Conservation (phyloP, 2,888 invertebrate genomes). For the Ditula angustiorana region DNA sequence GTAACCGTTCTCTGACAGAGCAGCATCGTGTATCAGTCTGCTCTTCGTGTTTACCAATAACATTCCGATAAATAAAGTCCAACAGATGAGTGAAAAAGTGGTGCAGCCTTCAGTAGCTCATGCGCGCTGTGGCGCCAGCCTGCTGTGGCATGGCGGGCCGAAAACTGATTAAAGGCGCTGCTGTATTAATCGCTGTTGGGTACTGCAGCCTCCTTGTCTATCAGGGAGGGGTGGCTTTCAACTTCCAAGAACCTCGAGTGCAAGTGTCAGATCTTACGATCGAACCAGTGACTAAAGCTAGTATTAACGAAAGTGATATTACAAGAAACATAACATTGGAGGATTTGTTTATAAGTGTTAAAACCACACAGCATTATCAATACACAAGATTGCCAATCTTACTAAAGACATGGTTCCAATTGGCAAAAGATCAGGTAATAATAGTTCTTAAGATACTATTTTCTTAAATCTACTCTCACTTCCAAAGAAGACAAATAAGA, state of each 20-base stretch:
- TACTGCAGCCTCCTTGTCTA: slow-evolving; percentile 87
- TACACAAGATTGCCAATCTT: slow-evolving; percentile 93
- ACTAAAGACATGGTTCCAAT: slow-evolving; percentile 97
- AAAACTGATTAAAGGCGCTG: slow-evolving; percentile 79
- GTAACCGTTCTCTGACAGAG: slow-evolving; percentile 72
- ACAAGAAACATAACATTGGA: slow-evolving; percentile 88
- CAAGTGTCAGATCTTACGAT: slow-evolving; percentile 77
- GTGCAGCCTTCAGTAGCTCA: slow-evolving; percentile 62
- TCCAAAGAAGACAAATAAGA: neutral
- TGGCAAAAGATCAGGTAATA: slow-evolving; percentile 95
- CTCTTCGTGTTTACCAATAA: slow-evolving; percentile 61
- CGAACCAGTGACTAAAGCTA: slow-evolving; percentile 82
- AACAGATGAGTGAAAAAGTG: slow-evolving; percentile 81
- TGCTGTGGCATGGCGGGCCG: slow-evolving; percentile 77
- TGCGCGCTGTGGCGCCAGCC: slow-evolving; percentile 73
- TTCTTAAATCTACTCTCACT: neutral
- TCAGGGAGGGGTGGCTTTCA: slow-evolving; percentile 83
- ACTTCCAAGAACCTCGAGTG: slow-evolving; percentile 81
- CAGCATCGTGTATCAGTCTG: slow-evolving; percentile 54
- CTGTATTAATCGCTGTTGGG: slow-evolving; percentile 82
- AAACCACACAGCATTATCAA: slow-evolving; percentile 96
- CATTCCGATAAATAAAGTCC: slow-evolving; percentile 72
- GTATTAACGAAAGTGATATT: slow-evolving; percentile 67
- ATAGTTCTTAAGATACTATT: neutral
- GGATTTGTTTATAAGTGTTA: slow-evolving; percentile 97